phyloP scores from a whole-genome alignment of 2,113 vertebrate species.

The Peromyscus polionotus region DNA sequence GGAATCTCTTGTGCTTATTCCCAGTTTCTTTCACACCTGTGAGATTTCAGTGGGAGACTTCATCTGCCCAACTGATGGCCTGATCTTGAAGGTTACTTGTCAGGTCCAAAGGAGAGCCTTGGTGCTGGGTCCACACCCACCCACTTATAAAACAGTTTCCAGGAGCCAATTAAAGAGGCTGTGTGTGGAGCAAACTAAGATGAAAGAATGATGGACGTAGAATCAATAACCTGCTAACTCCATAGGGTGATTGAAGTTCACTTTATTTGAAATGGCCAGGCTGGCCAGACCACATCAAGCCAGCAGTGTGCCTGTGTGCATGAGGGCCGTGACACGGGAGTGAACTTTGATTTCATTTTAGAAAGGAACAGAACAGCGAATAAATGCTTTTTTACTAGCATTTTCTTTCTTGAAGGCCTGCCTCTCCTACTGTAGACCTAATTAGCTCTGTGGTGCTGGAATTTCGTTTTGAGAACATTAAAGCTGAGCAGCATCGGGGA shows the following conservation, averaged over 20 bases:
- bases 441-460: conserved; percentile 67
- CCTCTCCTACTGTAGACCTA: background rate
- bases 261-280: conserved; percentile 69
- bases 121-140: conserved; percentile 27
- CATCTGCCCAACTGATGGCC: background rate
- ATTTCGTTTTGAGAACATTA: conserved; percentile 69
- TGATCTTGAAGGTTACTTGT: conserved; percentile 23
- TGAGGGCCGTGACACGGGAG: background rate
- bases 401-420: conserved; percentile 42
- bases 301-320: background rate
- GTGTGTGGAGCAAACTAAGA: conserved; percentile 57
- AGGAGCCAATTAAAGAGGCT: conserved; percentile 70
- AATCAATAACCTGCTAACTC: conserved; percentile 69
- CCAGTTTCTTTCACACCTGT: background rate
- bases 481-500: conserved; percentile 57
- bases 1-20: background rate
- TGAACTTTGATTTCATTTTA: conserved; percentile 70
- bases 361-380: background rate
- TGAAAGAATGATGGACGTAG: conserved; percentile 71
- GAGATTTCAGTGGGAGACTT: conserved; percentile 18
- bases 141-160: conserved; percentile 67
- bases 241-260: conserved; percentile 67
- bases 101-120: conserved; percentile 15
- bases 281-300: conserved; percentile 75
- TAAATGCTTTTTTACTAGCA: conserved; percentile 63